Evolutionary conservation across 1,140 invertebrate genomes (phyloP).

Genomic region (Rhizoglyphus robini): DNA sequence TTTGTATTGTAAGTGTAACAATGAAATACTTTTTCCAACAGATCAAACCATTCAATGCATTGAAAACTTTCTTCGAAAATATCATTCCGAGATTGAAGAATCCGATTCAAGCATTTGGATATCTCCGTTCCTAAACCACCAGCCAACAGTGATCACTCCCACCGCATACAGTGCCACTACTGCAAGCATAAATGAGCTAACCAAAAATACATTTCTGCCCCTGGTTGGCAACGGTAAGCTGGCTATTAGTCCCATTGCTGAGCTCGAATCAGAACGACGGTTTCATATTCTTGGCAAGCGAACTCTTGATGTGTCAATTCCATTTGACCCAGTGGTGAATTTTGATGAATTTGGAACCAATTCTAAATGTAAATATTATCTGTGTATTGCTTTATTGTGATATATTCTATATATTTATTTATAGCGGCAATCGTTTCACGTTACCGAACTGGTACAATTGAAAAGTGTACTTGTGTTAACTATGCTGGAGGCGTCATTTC

Average conservation of each 20-base stretch:
- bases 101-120: constrained; percentile 17
- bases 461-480: constrained; percentile 6
- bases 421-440: constrained; percentile 19
- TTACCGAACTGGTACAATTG: constrained; percentile 17
- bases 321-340: constrained; percentile 56
- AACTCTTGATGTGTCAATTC: constrained; percentile 51
- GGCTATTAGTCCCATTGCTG: constrained; percentile 18
- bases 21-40: constrained; percentile 27
- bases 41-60: constrained; percentile 35
- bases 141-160: neutral
- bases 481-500: constrained; percentile 43
- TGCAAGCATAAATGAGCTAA: constrained; percentile 41
- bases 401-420: constrained; percentile 15
- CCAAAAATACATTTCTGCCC: constrained; percentile 46
- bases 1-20: constrained; percentile 6
- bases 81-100: constrained; percentile 11
- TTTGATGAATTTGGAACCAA: constrained; percentile 36
- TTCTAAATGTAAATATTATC: constrained; percentile 40
- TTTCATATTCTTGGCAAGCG: constrained; percentile 41
- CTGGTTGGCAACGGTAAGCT: constrained; percentile 27
- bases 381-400: constrained; percentile 24
- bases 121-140: constrained; percentile 7
- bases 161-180: constrained; percentile 7
- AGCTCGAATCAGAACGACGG: constrained; percentile 29
- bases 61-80: constrained; percentile 20